Evolutionary conservation across 1,140 invertebrate genomes (phyloP).

Genomic region (Nebria ingens): DNA sequence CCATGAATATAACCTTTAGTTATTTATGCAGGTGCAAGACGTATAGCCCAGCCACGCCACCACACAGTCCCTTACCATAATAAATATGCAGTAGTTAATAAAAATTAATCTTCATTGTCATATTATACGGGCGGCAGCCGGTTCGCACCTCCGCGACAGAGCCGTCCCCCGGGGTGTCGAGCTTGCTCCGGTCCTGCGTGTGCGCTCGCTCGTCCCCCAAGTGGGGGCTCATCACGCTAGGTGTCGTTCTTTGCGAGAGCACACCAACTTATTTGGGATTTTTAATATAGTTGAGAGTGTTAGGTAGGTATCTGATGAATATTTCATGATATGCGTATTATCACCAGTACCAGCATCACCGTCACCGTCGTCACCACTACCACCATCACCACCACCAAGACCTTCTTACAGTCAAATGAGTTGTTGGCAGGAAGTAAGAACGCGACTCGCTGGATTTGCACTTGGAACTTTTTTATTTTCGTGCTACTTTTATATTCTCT

Average conservation of each 20-base stretch:
- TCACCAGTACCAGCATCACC: conserved; percentile 19
- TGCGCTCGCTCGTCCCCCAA: too few species aligned
- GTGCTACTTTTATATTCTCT: conserved; percentile 24
- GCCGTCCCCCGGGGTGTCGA: too few species aligned
- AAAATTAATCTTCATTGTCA: conserved; percentile 9
- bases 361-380: neutral
- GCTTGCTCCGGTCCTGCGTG: neutral
- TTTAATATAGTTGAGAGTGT: conserved; percentile 25
- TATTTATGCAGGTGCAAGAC: neutral
- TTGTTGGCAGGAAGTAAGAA: conserved; percentile 23
- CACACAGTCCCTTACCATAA: too few species aligned
- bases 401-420: conserved; percentile 24
- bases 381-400: neutral
- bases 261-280: conserved; percentile 19
- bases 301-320: conserved; percentile 28
- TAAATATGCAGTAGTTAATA: conserved; percentile 9
- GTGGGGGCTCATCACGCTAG: conserved; percentile 13
- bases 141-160: neutral
- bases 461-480: conserved; percentile 25
- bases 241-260: too few species aligned
- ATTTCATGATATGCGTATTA: conserved; percentile 29
- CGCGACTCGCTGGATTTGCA: conserved; percentile 24
- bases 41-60: too few species aligned
- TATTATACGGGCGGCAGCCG: conserved; percentile 4
- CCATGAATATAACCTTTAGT: neutral